phyloP scores from a whole-genome alignment of 1,140 invertebrate genomes.

The Protaetia brevitarsis region DNA sequence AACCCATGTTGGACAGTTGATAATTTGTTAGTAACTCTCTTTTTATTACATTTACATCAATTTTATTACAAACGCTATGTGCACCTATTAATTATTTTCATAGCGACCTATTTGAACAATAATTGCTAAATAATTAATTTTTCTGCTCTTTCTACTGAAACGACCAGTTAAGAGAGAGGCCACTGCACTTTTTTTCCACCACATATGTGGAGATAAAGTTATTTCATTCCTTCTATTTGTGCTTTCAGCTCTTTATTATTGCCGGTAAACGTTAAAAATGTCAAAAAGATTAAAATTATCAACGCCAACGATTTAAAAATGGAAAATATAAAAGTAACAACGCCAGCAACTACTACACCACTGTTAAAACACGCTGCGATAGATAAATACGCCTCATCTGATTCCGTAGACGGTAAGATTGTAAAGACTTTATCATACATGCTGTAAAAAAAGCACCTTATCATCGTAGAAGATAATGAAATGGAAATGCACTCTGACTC shows the following conservation, averaged over 20 bases:
- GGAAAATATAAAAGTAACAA: constrained; percentile 54
- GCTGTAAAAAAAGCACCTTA: too few species aligned
- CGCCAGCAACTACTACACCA: constrained; percentile 36
- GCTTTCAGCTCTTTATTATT: constrained; percentile 59
- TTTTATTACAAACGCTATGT: too few species aligned
- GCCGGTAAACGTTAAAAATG: constrained; percentile 66
- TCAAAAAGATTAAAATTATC: constrained; percentile 70
- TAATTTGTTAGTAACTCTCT: too few species aligned
- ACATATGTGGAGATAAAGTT: neutral
- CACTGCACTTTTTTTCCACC: too few species aligned
- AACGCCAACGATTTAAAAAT: constrained; percentile 59
- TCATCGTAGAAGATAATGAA: constrained; percentile 53
- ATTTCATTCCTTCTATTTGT: neutral
- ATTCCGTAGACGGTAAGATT: constrained; percentile 32
- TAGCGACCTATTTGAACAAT: too few species aligned
- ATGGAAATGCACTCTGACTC: constrained; percentile 46
- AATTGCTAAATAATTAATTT: too few species aligned
- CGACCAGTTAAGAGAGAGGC: too few species aligned
- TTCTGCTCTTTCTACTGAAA: too few species aligned
- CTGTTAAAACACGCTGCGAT: constrained; percentile 19
- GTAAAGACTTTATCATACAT: too few species aligned
- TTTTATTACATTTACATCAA: too few species aligned
- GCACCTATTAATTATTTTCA: too few species aligned
- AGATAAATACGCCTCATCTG: constrained; percentile 21
- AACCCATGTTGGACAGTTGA: too few species aligned